phyloP scores from a whole-genome alignment of 2,113 vertebrate species.

The Anser cygnoides region DNA sequence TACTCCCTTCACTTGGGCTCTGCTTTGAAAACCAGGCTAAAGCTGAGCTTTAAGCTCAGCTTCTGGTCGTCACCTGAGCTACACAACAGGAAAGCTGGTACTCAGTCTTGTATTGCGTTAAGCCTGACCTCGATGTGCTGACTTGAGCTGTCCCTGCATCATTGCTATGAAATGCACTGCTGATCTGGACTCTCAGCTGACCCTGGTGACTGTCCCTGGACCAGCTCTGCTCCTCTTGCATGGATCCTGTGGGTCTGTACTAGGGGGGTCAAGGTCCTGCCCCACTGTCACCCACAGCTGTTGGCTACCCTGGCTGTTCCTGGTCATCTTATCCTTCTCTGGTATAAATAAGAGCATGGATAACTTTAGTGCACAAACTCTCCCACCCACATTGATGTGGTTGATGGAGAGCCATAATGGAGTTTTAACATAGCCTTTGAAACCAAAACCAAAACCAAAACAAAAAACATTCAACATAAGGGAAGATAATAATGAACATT shows the following conservation, averaged over 20 bases:
- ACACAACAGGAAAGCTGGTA: not conserved
- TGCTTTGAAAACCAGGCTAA: not conserved
- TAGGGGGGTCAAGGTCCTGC: not conserved
- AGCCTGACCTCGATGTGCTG: not conserved
- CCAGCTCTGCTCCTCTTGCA: not conserved
- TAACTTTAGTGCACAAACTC: not conserved
- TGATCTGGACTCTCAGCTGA: not conserved
- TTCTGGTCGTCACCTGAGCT: too few species aligned
- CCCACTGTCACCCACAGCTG: not conserved
- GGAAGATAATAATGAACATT: not conserved
- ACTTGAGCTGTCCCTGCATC: not conserved
- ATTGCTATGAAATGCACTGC: not conserved
- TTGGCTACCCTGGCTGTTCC: not conserved
- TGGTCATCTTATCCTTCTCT: not conserved
- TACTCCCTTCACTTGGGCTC: not conserved
- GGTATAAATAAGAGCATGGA: not conserved
- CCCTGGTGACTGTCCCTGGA: fast-evolving
- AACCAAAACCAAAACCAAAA: not conserved
- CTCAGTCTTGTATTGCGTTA: not conserved
- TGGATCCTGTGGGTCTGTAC: not conserved
- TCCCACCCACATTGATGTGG: not conserved
- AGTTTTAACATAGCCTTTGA: not conserved
- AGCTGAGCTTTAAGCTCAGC: not conserved
- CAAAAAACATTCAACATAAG: not conserved
- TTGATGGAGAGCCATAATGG: not conserved